Base-by-base conservation (phyloP, 2,113 vertebrate genomes). In the Plecturocebus donacophilus region DNA sequence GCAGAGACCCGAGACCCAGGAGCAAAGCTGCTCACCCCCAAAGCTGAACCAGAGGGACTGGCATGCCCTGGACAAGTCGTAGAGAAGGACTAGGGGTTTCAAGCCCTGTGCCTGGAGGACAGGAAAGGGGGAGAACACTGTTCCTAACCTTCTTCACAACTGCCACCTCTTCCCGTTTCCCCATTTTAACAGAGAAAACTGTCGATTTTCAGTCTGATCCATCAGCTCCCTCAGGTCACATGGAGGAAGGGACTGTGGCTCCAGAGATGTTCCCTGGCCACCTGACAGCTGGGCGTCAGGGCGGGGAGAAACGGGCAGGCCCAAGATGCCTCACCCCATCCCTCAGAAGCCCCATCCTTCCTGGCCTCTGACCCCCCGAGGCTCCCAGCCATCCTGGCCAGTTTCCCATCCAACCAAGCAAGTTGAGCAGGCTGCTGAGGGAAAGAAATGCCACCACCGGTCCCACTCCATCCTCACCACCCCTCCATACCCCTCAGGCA, bases 1-100 rank as follows among this genome's bases (percentile, higher is more conserved):
- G 11, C 0, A 1, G 30, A 2, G 12, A 40, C 17, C 1, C 21
- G 56, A 90, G 35, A 42, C 76, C 4, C 25, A 2, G 11, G 5
- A 35, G 11, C 25, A 40, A n/a, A 86, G 79, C 21, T 0, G 2
- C 3, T 11, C 1, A 12, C 10, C 58, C 66, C 35, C 42, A n/a
- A 9, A 16, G 25, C 32, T 21, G 76, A 45, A 42, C 42, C 42
- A 42, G n/a, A 35, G 27, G 42, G 10, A 42, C 38, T 25, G n/a
- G 17, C 23, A 19, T 12, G 19, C 5, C n/a, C 54, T 25, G 16
- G 27, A 30, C 3, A 27, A 54, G 19, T 25, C 8, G 19, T 6
- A 30, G 35, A 12, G 54, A 77, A 76, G 35, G 35, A 35, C 2
- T 0, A 35, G 40, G 80, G 40, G 54, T 54, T 87, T 35, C 11